phyloP scores from a whole-genome alignment of 2,797 vertebrate genomes.

The Menidia menidia region DNA sequence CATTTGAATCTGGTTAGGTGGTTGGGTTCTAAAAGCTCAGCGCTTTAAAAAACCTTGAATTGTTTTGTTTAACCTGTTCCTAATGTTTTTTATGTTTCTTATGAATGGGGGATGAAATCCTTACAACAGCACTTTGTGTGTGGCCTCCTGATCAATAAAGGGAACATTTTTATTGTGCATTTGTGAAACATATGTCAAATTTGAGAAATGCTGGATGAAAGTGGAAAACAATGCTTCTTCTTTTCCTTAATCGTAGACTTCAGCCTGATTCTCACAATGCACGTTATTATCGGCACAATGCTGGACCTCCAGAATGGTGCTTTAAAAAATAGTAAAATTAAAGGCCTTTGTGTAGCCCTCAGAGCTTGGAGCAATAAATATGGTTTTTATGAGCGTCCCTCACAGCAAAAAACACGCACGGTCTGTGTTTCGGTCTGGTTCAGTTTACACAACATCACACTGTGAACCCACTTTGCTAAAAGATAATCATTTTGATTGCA shows the following conservation, averaged over 20 bases:
- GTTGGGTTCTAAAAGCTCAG: not conserved
- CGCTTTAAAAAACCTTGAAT: too few relatives aligned
- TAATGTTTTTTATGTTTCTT: not conserved
- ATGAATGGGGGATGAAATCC: not conserved
- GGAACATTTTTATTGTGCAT: not conserved
- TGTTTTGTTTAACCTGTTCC: not conserved
- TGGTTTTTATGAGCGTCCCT: slow-evolving; percentile 23
- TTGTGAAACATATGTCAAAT: not conserved
- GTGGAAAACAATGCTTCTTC: not conserved
- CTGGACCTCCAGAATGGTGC: slow-evolving; percentile 1
- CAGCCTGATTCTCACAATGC: slow-evolving; percentile 19
- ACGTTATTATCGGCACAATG: slow-evolving; percentile 8
- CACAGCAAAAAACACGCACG: slow-evolving; percentile 3
- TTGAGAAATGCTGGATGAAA: slow-evolving; percentile 1
- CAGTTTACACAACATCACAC: slow-evolving; percentile 25
- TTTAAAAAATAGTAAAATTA: slow-evolving; percentile 1
- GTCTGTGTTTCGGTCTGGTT: slow-evolving; percentile 26
- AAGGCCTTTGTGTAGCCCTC: not conserved
- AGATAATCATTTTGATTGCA: slow-evolving; percentile 35
- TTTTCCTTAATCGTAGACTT: not conserved
- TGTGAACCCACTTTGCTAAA: not conserved
- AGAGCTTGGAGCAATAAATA: slow-evolving; percentile 26
- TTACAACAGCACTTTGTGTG: not conserved
- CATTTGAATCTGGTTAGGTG: not conserved
- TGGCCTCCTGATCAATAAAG: not conserved